Evolutionary conservation across 2,797 vertebrate genomes (phyloP).

Genomic region (Gymnocypris eckloni): DNA sequence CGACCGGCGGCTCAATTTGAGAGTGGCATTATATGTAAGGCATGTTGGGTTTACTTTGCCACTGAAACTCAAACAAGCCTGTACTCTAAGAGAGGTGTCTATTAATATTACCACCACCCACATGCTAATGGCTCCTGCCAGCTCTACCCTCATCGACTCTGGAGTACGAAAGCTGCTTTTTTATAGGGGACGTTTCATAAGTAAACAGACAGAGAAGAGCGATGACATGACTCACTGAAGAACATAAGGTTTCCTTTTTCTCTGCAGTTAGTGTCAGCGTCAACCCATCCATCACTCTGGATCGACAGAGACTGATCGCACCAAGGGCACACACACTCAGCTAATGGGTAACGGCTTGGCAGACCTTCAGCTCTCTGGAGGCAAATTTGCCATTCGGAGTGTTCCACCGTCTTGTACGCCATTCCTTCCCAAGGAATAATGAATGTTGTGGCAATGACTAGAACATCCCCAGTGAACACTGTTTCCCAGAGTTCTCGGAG

Average conservation of each 20-base stretch:
- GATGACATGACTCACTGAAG: conserved; percentile 54
- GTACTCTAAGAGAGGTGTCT: conserved; percentile 48
- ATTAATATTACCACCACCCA: conserved; percentile 62
- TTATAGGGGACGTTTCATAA: conserved; percentile 37
- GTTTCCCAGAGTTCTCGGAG: conserved; percentile 58
- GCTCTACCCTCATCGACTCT: conserved; percentile 44
- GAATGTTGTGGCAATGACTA: conserved; percentile 48
- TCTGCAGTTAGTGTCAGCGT: conserved; percentile 26
- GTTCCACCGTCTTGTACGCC: conserved; percentile 22
- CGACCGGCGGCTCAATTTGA: conserved; percentile 47
- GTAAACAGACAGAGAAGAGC: conserved; percentile 50
- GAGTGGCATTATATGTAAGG: conserved; percentile 55
- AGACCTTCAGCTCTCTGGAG: conserved; percentile 47
- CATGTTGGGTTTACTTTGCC: conserved; percentile 68
- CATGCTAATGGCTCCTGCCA: conserved; percentile 45
- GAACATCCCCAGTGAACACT: conserved; percentile 56
- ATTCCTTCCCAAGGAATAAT: conserved; percentile 52
- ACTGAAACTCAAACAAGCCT: conserved; percentile 74
- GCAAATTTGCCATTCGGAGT: conserved; percentile 41
- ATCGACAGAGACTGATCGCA: conserved; percentile 30
- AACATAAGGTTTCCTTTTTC: conserved; percentile 50
- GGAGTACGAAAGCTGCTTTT: conserved; percentile 37
- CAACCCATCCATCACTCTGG: conserved; percentile 48
- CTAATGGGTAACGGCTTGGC: conserved; percentile 45
- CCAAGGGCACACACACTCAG: conserved; percentile 20